Conservation (phyloP, 2,888 invertebrate species). For the Xanthostigma xanthostigma region DNA sequence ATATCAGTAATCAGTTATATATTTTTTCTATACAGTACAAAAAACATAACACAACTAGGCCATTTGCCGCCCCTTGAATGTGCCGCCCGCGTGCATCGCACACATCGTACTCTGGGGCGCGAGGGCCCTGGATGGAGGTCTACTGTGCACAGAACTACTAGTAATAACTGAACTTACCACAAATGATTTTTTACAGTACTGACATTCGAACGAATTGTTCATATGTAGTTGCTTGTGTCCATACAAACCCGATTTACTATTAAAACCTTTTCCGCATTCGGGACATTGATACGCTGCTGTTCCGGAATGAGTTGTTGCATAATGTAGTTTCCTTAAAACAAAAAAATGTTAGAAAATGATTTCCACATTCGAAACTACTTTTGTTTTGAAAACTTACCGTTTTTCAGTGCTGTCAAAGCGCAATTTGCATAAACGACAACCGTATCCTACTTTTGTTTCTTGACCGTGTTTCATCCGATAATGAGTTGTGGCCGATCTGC, state of each 20-base stretch:
- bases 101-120: no score
- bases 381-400: not conserved
- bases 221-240: conserved; percentile 36
- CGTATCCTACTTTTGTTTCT: conserved; percentile 1
- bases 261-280: conserved; percentile 38
- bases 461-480: conserved; percentile 3
- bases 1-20: no score
- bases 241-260: conserved; percentile 39
- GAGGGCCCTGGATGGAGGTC: no score
- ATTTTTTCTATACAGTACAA: no score
- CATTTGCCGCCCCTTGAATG: no score
- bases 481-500: not conserved
- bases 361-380: not conserved
- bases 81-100: no score
- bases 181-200: conserved; percentile 35
- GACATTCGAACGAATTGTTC: conserved; percentile 28
- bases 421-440: conserved; percentile 1
- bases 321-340: conserved; percentile 34
- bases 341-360: not conserved
- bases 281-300: conserved; percentile 34
- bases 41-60: no score
- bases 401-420: conserved; percentile 3
- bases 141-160: no score
- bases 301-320: conserved; percentile 34
- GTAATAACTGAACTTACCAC: conserved; percentile 23